Evolutionary conservation across 2,113 vertebrate genomes (phyloP), one percentile per base, ranked within the genome.

Genomic region (Plecotus auritus): DNA sequence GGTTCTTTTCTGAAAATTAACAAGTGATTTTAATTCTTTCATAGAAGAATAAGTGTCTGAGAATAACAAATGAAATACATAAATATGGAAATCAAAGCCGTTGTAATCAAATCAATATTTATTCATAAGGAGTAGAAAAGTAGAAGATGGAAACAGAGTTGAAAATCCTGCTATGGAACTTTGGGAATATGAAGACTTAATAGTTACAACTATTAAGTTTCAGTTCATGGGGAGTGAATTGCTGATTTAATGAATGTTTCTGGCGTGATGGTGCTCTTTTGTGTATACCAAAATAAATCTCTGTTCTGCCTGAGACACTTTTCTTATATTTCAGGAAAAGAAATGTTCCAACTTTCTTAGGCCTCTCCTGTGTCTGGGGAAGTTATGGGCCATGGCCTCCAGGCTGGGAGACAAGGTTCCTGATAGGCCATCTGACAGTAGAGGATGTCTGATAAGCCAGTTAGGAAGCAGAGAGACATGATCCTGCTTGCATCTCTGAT

Each of bases 381-480:
- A 32, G 64, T 40, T 40, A 40, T 17, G 0, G 0, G 42, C 17
- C 9, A 0, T 2, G 23, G 49, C 32, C 32, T 30, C 42, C 9
- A 5, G 7, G 28, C 42, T 0, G n/a, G 26, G 10, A 49, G 26
- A 5, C 14, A 10, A 1, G n/a, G 49, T 47, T 47, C 37, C 37
- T 40, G 26, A 30, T 2, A 30, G 64, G 49, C 12, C 30, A 1
- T 23, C 40, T n/a, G 11, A 26, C 2, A 9, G 8, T 4, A 47
- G 54, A 64, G 32, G 22, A 30, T 42, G 45, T 59, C 37, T 32
- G 3, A 42, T 2, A n/a, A 49, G 22, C 12, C 5, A 7, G 5
- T 4, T 40, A 40, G 37, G 37, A 40, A 40, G 37, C 37, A 40
- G 37, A 40, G 37, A 40, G 37, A 40, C 37, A 40, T 40, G 5